Base-by-base conservation (phyloP, 2,113 vertebrate genomes). In the Caranx melampygus region DNA sequence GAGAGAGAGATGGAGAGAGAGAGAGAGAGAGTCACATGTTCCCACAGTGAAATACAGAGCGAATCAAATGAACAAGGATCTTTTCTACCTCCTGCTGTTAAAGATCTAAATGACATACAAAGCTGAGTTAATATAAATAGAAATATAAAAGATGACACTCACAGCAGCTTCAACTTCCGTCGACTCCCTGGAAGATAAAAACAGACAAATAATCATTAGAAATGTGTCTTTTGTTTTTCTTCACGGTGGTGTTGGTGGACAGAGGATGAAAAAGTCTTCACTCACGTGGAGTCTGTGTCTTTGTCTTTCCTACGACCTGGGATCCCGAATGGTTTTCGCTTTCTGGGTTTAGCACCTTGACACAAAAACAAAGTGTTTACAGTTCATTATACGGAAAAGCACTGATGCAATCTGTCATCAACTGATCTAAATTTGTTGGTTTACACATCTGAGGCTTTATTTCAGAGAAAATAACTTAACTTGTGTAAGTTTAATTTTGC, bases 301-400 rank as follows among this genome's bases (percentile, higher is more conserved):
- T 98, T 99, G 90, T 99, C 97, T 94, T 96, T 99, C 88, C 96
- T 96, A 65, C 97, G 96, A 67, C 96, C 97, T 55, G 98, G 96
- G 83, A 99, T 97, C 67, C 93, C 96, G 87, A 99, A 99, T 31
- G 96, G 90, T 89, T 98, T 99, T 88, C 97, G 96, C 92, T 96
- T 99, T 87, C 96, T 95, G 83, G 96, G 97, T 94, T 98, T 99
- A 90, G 97, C 88, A 77, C 95, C 98, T 93, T 96, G 64, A 11
- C 31, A 68, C 5, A 82, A 47, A 82, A 67, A 71, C 2, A 75
- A 57, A 57, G 1, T 12, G 6, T 51, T 52, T 78, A 44, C 47
- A 45, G 42, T 10, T 52, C 3, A 45, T 13, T 45, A 11, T 45
- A 18, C 2, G n/a, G 18, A 21, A 52, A 10, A 20, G 12, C 44